Percentiles rank a stretch among this genome's conserved stretches.
Conservation (phyloP, 37 sponge, comb jelly and placozoan genomes). For the Halichondria panicea region DNA sequence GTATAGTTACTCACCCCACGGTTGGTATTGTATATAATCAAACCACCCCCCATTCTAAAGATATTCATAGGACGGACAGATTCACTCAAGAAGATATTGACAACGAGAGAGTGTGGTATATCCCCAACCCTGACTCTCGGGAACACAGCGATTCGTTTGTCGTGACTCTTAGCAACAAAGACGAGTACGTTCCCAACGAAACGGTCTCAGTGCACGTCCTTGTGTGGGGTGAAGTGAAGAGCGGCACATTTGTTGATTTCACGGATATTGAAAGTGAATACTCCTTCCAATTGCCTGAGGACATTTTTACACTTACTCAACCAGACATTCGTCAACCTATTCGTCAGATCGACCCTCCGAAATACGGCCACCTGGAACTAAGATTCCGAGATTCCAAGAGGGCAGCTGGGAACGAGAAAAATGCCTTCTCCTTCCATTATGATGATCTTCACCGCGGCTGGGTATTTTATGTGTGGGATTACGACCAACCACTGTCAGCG, state of each 20-base stretch:
- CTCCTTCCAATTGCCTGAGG: constrained; percentile 19
- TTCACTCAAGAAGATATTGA: constrained; percentile 41
- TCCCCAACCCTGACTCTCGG: constrained; percentile 10
- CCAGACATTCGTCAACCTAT: background rate
- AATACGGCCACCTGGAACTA: constrained; percentile 23
- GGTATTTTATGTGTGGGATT: constrained; percentile 41
- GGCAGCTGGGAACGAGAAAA: background rate
- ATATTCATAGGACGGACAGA: background rate
- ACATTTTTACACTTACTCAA: constrained; percentile 9
- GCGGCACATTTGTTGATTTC: background rate
- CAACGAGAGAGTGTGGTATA: constrained; percentile 9
- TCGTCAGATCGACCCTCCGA: background rate
- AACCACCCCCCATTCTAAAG: background rate
- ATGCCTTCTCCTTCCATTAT: constrained; percentile 9
- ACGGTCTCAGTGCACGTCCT: background rate
- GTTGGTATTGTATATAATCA: constrained; percentile 30
- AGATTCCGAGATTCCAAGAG: background rate
- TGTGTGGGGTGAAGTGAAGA: constrained; percentile 20
- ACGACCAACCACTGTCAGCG: background rate
- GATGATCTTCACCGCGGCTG: constrained; percentile 16
- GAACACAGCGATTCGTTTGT: constrained; percentile 17
- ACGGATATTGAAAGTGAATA: background rate
- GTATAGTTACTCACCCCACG: background rate
- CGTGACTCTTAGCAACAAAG: constrained; percentile 12
- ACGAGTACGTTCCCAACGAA: background rate